Conservation (phyloP, 2,113 vertebrate species). For the Eudorcas thomsonii region DNA sequence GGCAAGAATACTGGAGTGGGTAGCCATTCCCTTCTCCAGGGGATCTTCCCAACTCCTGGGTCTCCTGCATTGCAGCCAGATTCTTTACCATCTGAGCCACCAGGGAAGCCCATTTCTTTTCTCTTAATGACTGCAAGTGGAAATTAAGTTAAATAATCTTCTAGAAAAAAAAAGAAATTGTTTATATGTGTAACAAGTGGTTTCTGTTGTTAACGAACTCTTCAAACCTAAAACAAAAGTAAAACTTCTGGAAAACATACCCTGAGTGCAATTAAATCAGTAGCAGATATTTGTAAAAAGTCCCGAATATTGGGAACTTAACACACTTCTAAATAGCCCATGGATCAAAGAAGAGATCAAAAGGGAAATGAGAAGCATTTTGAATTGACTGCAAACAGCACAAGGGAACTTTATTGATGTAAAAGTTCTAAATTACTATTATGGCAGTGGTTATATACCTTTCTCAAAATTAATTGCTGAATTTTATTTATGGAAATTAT, state of each 20-base stretch:
- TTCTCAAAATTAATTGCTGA: neutral
- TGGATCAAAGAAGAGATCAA: neutral
- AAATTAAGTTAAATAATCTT: neutral
- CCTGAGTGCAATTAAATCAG: neutral
- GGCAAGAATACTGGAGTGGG: neutral
- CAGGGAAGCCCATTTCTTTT: neutral
- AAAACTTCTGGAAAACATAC: neutral
- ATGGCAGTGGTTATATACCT: neutral
- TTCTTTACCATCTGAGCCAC: neutral
- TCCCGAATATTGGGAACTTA: neutral
- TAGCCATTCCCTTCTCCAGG: neutral
- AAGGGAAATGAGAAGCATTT: neutral
- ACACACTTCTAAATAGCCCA: neutral
- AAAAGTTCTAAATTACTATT: neutral
- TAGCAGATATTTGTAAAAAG: neutral
- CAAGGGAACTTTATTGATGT: neutral
- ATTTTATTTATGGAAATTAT: slow-evolving; percentile 2
- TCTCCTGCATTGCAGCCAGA: neutral
- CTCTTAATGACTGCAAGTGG: neutral
- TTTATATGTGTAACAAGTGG: neutral
- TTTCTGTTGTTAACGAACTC: neutral
- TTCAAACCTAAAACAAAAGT: neutral
- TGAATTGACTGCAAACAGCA: neutral
- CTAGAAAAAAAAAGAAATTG: neutral
- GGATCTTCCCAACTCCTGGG: neutral